phyloP scores from a whole-genome alignment of 2,797 vertebrate species.

The Acanthopagrus latus region DNA sequence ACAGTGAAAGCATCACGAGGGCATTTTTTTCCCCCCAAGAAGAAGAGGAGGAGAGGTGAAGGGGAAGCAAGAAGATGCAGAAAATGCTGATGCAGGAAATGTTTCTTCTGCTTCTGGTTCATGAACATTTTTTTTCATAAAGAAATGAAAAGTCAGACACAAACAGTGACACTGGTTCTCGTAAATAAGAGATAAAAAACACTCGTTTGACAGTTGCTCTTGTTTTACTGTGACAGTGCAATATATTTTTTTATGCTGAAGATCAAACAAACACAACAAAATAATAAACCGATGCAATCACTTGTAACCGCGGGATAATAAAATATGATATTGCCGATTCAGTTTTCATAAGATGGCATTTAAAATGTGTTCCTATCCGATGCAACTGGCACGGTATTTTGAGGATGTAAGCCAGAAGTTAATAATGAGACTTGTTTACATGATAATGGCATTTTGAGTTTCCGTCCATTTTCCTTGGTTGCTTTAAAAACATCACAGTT shows the following conservation, averaged over 20 bases:
- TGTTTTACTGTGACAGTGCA: background rate
- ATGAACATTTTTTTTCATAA: background rate
- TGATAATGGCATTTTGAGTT: background rate
- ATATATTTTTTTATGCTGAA: background rate
- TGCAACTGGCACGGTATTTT: background rate
- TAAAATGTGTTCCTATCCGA: background rate
- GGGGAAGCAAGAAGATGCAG: conserved; percentile 16
- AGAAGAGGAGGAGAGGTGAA: conserved; percentile 23
- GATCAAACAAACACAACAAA: conserved; percentile 13
- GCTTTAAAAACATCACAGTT: background rate
- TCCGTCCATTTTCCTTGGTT: background rate
- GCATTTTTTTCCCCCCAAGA: conserved; percentile 11
- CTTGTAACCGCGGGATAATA: background rate
- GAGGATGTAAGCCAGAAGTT: background rate
- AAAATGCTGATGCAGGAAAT: conserved; percentile 29
- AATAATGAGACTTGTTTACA: no score
- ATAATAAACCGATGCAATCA: background rate
- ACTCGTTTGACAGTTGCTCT: background rate
- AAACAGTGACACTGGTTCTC: conserved; percentile 10
- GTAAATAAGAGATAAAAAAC: background rate
- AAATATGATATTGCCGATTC: background rate
- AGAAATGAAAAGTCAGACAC: conserved; percentile 5
- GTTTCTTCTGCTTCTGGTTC: conserved; percentile 1
- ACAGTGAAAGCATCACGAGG: conserved; percentile 17
- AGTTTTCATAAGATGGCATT: background rate